These are phyloP conservation scores for Gila robusta DNA, from an alignment of 2,797 vertebrate genomes.

Conservation along the genomic window DNA sequence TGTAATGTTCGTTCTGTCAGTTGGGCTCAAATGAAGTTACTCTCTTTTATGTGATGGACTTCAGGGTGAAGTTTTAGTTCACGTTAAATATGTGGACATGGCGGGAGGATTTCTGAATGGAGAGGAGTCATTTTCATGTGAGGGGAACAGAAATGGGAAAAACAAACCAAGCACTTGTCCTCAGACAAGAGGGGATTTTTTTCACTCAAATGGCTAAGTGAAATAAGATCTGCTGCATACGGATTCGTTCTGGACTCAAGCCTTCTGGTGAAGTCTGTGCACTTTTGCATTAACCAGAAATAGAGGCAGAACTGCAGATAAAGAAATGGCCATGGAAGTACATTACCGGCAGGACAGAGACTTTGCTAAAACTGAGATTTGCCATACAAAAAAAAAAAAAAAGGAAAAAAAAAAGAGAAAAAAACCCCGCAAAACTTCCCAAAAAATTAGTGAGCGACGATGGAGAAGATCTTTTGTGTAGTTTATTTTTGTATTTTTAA, in stretches of 20 bases:
- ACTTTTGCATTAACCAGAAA: constrained; percentile 73
- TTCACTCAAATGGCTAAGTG: constrained; percentile 69
- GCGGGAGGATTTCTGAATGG: constrained; percentile 57
- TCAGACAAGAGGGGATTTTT: constrained; percentile 73
- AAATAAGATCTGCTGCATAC: constrained; percentile 74
- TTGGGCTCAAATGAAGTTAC: constrained; percentile 72
- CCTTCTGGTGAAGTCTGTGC: constrained; percentile 76
- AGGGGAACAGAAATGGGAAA: constrained; percentile 70
- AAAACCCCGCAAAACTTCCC: constrained; percentile 69
- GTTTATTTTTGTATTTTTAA: constrained; percentile 89
- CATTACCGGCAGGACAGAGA: constrained; percentile 73
- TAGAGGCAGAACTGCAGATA: constrained; percentile 61
- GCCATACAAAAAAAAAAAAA: constrained; percentile 68
- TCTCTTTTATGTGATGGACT: constrained; percentile 64
- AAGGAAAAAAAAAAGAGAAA: constrained; percentile 35
- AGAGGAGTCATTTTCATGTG: constrained; percentile 66
- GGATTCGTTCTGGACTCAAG: constrained; percentile 74
- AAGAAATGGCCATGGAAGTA: constrained; percentile 63
- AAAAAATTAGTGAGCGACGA: constrained; percentile 80
- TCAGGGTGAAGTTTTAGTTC: constrained; percentile 73
- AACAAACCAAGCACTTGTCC: constrained; percentile 82
- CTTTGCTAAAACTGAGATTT: constrained; percentile 78
- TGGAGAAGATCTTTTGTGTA: constrained; percentile 81
- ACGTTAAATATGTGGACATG: constrained; percentile 69
- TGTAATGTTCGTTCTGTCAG: constrained; percentile 74